These are phyloP conservation scores for Empis stercorea DNA, from an alignment of 2,888 invertebrate genomes.

Conservation along the genomic window DNA sequence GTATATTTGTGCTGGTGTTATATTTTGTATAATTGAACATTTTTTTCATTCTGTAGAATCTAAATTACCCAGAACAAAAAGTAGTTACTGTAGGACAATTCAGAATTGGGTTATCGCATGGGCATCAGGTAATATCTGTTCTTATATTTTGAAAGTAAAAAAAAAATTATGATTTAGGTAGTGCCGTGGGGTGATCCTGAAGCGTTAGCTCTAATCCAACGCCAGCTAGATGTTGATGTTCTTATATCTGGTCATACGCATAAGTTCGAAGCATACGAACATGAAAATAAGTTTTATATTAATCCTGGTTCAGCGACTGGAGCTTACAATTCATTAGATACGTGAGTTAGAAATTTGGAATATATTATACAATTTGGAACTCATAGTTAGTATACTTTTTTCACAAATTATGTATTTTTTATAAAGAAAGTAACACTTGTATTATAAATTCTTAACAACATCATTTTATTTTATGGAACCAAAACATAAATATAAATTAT, in stretches of 20 bases:
- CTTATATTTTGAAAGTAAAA: too few species aligned
- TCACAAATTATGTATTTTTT: too few species aligned
- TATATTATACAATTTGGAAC: too few species aligned
- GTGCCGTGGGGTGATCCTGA: slow-evolving; percentile 97
- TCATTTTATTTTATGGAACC: too few species aligned
- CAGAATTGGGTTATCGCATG: slow-evolving; percentile 93
- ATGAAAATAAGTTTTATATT: slow-evolving; percentile 97
- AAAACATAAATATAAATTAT: too few species aligned
- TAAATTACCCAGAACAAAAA: slow-evolving; percentile 92
- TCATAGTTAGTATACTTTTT: too few species aligned
- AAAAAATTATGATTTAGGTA: too few species aligned
- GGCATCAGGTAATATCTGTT: slow-evolving; percentile 60
- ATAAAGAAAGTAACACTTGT: too few species aligned
- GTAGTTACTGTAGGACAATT: slow-evolving; percentile 98
- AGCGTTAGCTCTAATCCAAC: slow-evolving; percentile 80
- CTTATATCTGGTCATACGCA: slow-evolving; percentile 98
- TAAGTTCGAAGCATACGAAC: slow-evolving; percentile 95
- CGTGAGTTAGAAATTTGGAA: slow-evolving; percentile 47
- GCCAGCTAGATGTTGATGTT: slow-evolving; percentile 97
- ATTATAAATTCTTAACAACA: too few species aligned
- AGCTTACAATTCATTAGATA: slow-evolving; percentile 85
- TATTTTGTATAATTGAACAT: too few species aligned
- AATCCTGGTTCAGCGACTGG: slow-evolving; percentile 99
- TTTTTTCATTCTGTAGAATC: slow-evolving; percentile 50
- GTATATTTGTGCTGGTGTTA: too few species aligned